These are phyloP conservation scores for Microchirus variegatus DNA, from an alignment of 2,797 vertebrate species.

Conservation along the genomic window DNA sequence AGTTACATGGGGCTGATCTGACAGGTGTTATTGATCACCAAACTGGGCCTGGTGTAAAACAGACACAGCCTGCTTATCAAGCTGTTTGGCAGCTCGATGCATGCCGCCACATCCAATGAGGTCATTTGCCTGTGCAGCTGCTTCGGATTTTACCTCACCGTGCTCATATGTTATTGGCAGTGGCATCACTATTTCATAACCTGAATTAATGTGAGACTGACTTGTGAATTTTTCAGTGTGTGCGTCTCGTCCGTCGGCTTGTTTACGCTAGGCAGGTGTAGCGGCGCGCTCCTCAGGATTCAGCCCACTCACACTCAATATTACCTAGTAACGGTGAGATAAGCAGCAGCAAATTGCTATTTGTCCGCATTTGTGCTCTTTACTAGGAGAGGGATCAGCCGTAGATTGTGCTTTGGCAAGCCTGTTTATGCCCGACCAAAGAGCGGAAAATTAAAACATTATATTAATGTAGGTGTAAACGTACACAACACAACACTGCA, in stretches of 20 bases:
- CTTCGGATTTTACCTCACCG: constrained; percentile 29
- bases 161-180: constrained; percentile 40
- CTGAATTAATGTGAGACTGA: constrained; percentile 28
- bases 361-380: constrained; percentile 33
- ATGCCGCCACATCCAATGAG: constrained; percentile 35
- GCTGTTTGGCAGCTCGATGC: constrained; percentile 49
- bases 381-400: constrained; percentile 28
- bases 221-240: constrained; percentile 27
- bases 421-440: constrained; percentile 1
- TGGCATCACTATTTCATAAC: constrained; percentile 48
- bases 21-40: constrained; percentile 52
- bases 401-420: constrained; percentile 9
- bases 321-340: constrained; percentile 25
- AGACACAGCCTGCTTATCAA: constrained; percentile 53
- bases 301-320: constrained; percentile 17
- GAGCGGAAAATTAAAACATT: constrained; percentile 21
- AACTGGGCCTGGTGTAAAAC: constrained; percentile 36
- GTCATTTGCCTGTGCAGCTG: constrained; percentile 19
- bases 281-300: constrained; percentile 20
- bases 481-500: background rate
- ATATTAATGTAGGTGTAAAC: constrained; percentile 27
- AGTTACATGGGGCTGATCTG: constrained; percentile 22
- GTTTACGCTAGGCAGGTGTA: constrained; percentile 29
- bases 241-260: constrained; percentile 18
- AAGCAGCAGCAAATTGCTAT: constrained; percentile 21